These are phyloP conservation scores for Choloepus hoffmanni DNA, from an alignment of 2,113 vertebrate genomes.

Conservation along the genomic window DNA sequence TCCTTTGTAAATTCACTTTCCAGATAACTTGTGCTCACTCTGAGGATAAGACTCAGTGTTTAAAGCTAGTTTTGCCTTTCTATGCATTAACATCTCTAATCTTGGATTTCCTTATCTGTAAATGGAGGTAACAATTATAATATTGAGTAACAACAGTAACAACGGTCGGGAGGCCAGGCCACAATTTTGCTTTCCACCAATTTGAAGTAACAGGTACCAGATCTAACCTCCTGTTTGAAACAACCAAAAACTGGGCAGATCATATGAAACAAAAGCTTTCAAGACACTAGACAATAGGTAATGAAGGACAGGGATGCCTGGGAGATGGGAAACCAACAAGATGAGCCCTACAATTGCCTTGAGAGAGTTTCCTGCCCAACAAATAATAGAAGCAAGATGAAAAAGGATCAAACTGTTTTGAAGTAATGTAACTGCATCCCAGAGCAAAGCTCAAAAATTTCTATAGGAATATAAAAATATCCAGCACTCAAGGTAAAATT, in stretches of 20 bases:
- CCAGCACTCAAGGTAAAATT: background rate
- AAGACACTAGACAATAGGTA: background rate
- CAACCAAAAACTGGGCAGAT: background rate
- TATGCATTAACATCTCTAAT: background rate
- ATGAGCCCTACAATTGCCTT: background rate
- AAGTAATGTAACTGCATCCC: background rate
- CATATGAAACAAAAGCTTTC: background rate
- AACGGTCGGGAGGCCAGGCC: background rate
- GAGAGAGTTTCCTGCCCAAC: background rate
- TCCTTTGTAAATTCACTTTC: constrained; percentile 27
- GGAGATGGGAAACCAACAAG: background rate
- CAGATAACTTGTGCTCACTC: background rate
- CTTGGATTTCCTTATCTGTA: background rate
- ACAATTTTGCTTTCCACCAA: background rate
- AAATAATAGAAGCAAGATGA: background rate
- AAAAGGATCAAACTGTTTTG: background rate
- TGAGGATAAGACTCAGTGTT: background rate
- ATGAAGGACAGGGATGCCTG: background rate
- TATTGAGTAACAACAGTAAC: background rate
- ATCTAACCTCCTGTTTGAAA: background rate
- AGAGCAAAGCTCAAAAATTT: background rate
- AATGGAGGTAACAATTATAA: background rate
- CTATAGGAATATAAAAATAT: background rate
- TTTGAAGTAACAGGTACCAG: background rate
- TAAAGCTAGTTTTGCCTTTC: background rate